These are phyloP conservation scores for Propithecus coquereli DNA, from an alignment of 2,113 vertebrate species.

Conservation along the genomic window DNA sequence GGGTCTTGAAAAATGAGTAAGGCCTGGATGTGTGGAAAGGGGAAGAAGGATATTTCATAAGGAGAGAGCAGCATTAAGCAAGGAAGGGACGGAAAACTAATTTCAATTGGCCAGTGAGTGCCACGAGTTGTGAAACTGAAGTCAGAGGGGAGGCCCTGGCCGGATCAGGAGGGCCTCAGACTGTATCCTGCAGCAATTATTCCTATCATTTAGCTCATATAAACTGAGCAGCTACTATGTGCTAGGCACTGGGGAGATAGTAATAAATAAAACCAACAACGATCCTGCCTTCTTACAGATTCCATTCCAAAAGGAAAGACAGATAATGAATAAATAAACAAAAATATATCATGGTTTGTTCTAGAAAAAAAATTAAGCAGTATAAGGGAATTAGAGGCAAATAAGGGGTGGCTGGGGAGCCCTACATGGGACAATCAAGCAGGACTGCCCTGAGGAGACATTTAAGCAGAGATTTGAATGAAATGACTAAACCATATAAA, in stretches of 20 bases:
- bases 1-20: not conserved
- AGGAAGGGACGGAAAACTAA: not conserved
- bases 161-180: not conserved
- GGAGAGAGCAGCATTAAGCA: not conserved
- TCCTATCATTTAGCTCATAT: not conserved
- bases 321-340: not conserved
- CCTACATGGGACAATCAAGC: not conserved
- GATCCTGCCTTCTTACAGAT: not conserved
- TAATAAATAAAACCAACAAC: not conserved
- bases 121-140: rapidly evolving
- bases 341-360: not conserved
- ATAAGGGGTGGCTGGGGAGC: not conserved
- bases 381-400: not conserved
- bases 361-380: not conserved
- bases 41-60: not conserved
- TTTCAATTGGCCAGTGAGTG: not conserved
- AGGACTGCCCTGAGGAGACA: not conserved
- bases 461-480: not conserved
- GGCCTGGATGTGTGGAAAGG: not conserved
- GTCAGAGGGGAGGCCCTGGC: too few relatives aligned
- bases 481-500: not conserved
- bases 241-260: not conserved
- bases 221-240: not conserved
- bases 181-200: not conserved
- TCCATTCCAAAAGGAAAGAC: not conserved